phyloP scores from a whole-genome alignment of 2,113 vertebrate species.

The Silurus glanis region DNA sequence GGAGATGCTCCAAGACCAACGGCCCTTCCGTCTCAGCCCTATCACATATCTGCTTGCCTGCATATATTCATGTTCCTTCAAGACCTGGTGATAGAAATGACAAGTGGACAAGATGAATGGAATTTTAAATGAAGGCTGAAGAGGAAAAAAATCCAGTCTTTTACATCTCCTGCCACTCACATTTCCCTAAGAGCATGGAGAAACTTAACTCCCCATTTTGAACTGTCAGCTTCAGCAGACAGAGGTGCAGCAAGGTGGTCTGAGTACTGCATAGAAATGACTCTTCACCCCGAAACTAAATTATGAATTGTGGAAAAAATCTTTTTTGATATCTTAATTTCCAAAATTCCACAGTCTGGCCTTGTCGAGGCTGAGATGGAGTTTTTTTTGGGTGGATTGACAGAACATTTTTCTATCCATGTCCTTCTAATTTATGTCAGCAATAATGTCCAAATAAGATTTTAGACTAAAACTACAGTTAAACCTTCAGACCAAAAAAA shows the following conservation, averaged over 20 bases:
- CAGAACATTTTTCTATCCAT: background rate
- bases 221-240: constrained; percentile 4
- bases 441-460: background rate
- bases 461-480: background rate
- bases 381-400: background rate
- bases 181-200: constrained; percentile 18
- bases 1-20: constrained; percentile 4
- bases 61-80: constrained; percentile 9
- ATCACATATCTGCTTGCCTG: constrained; percentile 14
- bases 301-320: background rate
- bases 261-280: background rate
- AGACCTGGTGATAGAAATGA: constrained; percentile 29
- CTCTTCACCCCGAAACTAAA: background rate
- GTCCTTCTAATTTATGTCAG: constrained; percentile 1
- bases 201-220: background rate
- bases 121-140: constrained; percentile 39
- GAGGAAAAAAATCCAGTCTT: background rate
- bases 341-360: background rate
- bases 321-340: background rate
- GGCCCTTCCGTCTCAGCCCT: background rate
- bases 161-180: constrained; percentile 29
- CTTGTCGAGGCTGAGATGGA: background rate
- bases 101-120: constrained; percentile 26
- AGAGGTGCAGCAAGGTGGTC: background rate
- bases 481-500: background rate